Base-by-base conservation (phyloP, 2,797 vertebrate genomes). In the Falco rusticolus region DNA sequence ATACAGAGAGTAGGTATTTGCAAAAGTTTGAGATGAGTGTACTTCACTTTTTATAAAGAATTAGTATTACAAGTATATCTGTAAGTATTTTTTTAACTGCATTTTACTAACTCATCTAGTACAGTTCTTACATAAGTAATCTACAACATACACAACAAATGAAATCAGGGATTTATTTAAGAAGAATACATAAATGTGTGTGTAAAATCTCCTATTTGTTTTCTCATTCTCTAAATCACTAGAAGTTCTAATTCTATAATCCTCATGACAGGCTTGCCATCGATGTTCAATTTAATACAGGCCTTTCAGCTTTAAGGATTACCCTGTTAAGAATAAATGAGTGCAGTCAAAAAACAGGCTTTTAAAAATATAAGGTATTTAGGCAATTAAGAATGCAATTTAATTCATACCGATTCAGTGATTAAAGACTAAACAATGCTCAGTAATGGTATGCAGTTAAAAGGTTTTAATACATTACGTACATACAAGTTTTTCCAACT, bases 161-260 rank as follows among this genome's bases (percentile, higher is more conserved):
- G 77, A 97, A 98, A 97, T 92, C 48, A 96, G 90, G 93, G 94
- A 98, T 97, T 98, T 97, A 93, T 92, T 97, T 95, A 96, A 90
- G 94, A 97, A 96, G 77, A 97, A 96, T 75, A 78, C 86, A 96
- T 64, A 96, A 97, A 96, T 71, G 92, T 31, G 43, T 60, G 76
- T 78, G 90, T 34, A 91, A 94, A 96, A 79, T 92, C 96, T 94
- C 85, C 89, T 61, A 63, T 97, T 97, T 97, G 93, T 96, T 96
- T 97, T 97, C 88, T 97, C 94, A 95, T 97, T 97, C 86, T 94
- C 83, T 84, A 96, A 95, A 96, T 94, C 91, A 94, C 90, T 94
- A 41, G 37, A 96, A 90, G 90, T 95, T 97, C 96, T 97, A 97
- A 97, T 97, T 97, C 96, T 76, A 94, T 97, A 98, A 97, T 97